phyloP scores from a whole-genome alignment of 2,797 vertebrate species.

The Sparidentex hasta region DNA sequence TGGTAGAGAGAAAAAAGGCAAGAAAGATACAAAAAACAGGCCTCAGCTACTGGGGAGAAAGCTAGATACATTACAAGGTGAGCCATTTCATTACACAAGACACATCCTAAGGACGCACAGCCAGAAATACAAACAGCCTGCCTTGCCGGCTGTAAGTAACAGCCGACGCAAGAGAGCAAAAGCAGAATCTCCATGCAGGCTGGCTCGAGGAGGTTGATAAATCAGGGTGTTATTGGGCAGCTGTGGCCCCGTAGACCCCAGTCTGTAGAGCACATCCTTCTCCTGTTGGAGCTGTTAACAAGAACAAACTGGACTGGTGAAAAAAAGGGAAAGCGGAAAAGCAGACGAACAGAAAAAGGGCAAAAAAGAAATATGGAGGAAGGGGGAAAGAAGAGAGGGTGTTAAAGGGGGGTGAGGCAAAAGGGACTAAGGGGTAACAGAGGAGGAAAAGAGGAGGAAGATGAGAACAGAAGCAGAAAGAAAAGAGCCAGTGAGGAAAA shows the following conservation, averaged over 20 bases:
- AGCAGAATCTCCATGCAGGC: conserved; percentile 70
- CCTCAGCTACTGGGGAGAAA: conserved; percentile 60
- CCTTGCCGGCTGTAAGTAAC: conserved; percentile 74
- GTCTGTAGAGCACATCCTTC: conserved; percentile 74
- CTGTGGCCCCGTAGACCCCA: conserved; percentile 76
- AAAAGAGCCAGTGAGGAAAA: not conserved
- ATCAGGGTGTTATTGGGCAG: conserved; percentile 82
- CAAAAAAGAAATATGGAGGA: conserved; percentile 13
- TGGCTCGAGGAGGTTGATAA: conserved; percentile 78
- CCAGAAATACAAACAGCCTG: conserved; percentile 78
- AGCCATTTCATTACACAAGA: conserved; percentile 77
- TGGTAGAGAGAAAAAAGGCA: conserved; percentile 26
- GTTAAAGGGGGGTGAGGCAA: not conserved
- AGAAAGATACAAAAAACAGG: conserved; percentile 65
- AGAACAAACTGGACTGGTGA: conserved; percentile 64
- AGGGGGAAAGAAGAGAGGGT: conserved; percentile 1
- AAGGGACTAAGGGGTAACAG: not conserved
- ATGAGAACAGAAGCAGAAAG: not conserved
- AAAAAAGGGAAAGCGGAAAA: conserved; percentile 16
- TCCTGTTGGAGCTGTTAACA: conserved; percentile 73
- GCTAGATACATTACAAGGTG: conserved; percentile 67
- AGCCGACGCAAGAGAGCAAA: conserved; percentile 68
- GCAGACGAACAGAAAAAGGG: not conserved
- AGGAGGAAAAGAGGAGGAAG: not conserved
- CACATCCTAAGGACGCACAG: conserved; percentile 70